Evolutionary conservation across 2,113 vertebrate genomes (phyloP).

Genomic region (Thalassarche chlororhynchos): DNA sequence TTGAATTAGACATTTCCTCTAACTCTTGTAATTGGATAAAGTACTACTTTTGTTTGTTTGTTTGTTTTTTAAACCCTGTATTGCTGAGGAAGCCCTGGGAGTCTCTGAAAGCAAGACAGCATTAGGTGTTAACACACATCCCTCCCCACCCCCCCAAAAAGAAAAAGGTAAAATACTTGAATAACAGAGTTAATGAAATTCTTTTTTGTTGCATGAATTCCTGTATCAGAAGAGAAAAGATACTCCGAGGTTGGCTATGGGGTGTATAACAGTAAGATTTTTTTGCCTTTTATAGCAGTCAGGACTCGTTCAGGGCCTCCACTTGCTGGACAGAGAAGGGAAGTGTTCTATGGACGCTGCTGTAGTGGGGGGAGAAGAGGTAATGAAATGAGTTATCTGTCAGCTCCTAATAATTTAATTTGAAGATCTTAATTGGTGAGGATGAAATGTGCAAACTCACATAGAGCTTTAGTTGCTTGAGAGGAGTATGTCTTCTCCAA

Average conservation of each 20-base stretch:
- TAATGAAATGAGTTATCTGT: neutral
- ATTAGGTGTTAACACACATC: neutral
- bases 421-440: neutral
- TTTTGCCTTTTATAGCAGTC: slow-evolving; percentile 70
- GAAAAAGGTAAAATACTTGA: neutral
- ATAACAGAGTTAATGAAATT: neutral
- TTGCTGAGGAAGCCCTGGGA: neutral
- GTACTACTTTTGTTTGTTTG: neutral
- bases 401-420: slow-evolving; percentile 7
- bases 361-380: neutral
- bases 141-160: neutral
- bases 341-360: neutral
- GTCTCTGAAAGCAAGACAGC: neutral
- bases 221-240: neutral
- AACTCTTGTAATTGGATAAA: neutral
- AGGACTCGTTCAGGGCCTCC: slow-evolving; percentile 11
- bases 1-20: neutral
- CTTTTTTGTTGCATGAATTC: neutral
- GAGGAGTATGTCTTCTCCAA: neutral
- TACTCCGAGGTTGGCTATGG: slow-evolving; percentile 15
- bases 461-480: neutral
- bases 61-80: neutral
- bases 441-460: neutral
- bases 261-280: slow-evolving; percentile 33
- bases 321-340: slow-evolving; percentile 43